Percentiles rank a stretch among this genome's conserved stretches.
phyloP scores from a whole-genome alignment of 1,140 invertebrate species.

The Leptinotarsa texana region DNA sequence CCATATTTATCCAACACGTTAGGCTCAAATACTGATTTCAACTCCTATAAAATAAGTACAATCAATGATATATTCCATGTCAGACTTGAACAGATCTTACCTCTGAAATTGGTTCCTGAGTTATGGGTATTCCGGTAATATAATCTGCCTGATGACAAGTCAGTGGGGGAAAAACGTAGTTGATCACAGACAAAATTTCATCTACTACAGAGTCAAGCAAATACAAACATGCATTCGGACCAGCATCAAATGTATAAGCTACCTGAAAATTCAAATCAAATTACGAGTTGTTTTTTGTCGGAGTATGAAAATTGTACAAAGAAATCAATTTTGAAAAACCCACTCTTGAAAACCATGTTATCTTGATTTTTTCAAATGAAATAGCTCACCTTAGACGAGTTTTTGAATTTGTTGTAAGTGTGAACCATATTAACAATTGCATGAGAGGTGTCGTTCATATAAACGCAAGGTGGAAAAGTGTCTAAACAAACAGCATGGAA shows the following conservation, averaged over 20 bases:
- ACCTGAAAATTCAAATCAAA: constrained; percentile 59
- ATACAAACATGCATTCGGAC: constrained; percentile 94
- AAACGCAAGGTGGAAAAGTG: constrained; percentile 91
- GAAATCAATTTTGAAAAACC: too few species aligned
- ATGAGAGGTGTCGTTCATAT: constrained; percentile 89
- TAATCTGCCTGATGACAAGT: constrained; percentile 59
- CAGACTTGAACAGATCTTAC: not conserved
- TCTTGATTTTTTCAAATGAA: constrained; percentile 18
- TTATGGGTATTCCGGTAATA: constrained; percentile 57
- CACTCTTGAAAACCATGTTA: too few species aligned
- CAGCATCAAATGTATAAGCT: constrained; percentile 97
- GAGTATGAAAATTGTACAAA: too few species aligned
- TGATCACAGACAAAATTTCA: constrained; percentile 67
- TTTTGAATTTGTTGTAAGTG: constrained; percentile 72
- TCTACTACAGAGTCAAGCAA: constrained; percentile 77
- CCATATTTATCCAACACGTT: constrained; percentile 51
- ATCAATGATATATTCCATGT: too few species aligned
- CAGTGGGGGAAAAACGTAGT: constrained; percentile 77
- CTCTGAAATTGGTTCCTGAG: not conserved
- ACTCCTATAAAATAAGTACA: constrained; percentile 52
- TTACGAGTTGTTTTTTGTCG: too few species aligned
- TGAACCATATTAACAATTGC: constrained; percentile 81
- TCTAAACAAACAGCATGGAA: constrained; percentile 95
- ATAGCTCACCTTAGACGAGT: constrained; percentile 63
- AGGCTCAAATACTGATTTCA: constrained; percentile 52